phyloP scores from a whole-genome alignment of 2,113 vertebrate genomes.

The Eonycteris spelaea region DNA sequence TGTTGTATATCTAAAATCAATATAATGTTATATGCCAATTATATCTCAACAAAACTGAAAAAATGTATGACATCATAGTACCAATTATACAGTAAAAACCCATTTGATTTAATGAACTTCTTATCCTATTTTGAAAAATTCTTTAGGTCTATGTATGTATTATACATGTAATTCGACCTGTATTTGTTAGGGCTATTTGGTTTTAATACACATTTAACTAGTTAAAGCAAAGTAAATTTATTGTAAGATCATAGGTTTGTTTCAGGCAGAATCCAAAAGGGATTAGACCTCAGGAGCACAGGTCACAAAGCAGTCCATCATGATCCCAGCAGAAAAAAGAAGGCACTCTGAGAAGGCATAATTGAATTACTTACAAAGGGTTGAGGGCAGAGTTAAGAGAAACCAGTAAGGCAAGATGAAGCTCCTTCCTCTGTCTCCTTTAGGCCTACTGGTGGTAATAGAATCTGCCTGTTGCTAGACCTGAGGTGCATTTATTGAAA shows the following conservation, averaged over 20 bases:
- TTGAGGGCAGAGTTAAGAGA: not conserved
- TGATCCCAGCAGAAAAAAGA: not conserved
- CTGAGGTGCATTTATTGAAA: not conserved
- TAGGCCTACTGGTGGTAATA: not conserved
- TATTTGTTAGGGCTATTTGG: not conserved
- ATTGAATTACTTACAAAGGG: not conserved
- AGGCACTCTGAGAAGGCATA: not conserved
- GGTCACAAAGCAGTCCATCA: not conserved
- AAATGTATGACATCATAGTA: not conserved
- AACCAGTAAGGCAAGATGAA: not conserved
- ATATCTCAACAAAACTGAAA: not conserved
- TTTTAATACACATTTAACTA: not conserved
- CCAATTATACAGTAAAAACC: not conserved
- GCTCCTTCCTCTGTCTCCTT: not conserved
- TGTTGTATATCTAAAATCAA: not conserved
- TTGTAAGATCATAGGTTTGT: not conserved
- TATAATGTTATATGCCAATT: not conserved
- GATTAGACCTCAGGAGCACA: not conserved
- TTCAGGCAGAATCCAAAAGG: not conserved
- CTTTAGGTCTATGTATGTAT: not conserved
- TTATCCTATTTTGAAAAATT: not conserved
- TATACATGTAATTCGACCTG: not conserved
- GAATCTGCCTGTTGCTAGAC: not conserved
- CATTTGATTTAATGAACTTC: not conserved
- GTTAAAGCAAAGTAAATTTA: conserved; percentile 10